Percentiles rank a stretch among this genome's conserved stretches.
These are phyloP conservation scores for Scolopax rusticola DNA, from an alignment of 2,797 vertebrate genomes.

Conservation along the genomic window DNA sequence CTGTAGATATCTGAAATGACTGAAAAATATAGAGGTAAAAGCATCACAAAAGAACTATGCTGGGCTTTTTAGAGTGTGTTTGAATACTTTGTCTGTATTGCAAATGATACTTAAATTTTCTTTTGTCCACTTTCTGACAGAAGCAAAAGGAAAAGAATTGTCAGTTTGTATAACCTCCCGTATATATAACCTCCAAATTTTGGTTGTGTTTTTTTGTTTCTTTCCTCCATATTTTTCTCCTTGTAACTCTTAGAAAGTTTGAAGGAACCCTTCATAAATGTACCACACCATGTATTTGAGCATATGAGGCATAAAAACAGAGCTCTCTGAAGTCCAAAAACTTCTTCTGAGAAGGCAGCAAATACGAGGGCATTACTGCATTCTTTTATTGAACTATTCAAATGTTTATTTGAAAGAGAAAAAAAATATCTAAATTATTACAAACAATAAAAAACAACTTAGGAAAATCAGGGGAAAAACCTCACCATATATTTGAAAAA, in stretches of 20 bases:
- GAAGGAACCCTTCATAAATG: neutral
- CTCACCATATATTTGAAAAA: neutral
- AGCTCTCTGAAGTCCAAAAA: neutral
- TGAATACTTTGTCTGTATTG: neutral
- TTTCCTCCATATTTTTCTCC: neutral
- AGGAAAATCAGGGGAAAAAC: neutral
- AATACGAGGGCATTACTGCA: neutral
- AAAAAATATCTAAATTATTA: rapidly evolving
- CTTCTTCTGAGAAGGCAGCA: neutral
- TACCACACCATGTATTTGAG: neutral
- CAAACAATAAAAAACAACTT: rapidly evolving
- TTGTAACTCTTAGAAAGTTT: neutral
- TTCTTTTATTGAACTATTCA: neutral
- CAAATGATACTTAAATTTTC: neutral
- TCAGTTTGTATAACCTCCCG: neutral
- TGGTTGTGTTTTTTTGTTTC: rapidly evolving
- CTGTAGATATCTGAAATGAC: neutral
- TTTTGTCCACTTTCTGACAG: neutral
- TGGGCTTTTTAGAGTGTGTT: neutral
- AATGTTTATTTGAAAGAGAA: neutral
- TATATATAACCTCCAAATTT: neutral
- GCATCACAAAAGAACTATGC: neutral
- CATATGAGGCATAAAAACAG: neutral
- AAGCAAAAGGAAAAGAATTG: neutral
- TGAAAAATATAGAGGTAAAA: neutral